These are phyloP conservation scores for Chymomyza fuscimana DNA, from an alignment of 2,888 invertebrate genomes.

Conservation along the genomic window DNA sequence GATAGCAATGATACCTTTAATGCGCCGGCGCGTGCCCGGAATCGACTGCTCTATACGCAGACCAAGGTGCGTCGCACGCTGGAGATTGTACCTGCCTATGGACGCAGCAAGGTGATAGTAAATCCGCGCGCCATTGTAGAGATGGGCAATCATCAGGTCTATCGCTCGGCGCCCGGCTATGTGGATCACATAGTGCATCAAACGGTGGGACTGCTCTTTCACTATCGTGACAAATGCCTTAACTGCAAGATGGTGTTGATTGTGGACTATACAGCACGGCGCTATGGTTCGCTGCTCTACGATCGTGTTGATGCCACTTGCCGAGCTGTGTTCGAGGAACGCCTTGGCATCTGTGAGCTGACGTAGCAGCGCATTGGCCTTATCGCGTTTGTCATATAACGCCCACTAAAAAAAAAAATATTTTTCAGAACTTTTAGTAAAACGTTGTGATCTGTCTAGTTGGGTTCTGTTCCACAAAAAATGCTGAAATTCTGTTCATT, in stretches of 20 bases:
- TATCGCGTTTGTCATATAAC: constrained; percentile 43
- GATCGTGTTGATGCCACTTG: constrained; percentile 76
- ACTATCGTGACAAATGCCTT: constrained; percentile 77
- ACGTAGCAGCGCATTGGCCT: constrained; percentile 45
- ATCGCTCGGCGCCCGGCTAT: constrained; percentile 66
- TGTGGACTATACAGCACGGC: constrained; percentile 75
- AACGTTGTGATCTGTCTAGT: constrained; percentile 31
- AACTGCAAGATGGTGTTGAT: constrained; percentile 69
- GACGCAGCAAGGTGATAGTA: constrained; percentile 92
- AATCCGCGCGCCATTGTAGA: constrained; percentile 90
- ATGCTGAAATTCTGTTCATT: constrained; percentile 78
- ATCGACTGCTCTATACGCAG: constrained; percentile 78
- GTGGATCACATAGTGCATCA: constrained; percentile 71
- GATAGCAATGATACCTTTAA: constrained; percentile 79
- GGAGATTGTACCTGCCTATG: constrained; percentile 83
- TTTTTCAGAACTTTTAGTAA: constrained; percentile 20
- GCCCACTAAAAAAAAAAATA: constrained; percentile 48
- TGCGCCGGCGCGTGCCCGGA: constrained; percentile 66
- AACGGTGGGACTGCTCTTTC: constrained; percentile 76
- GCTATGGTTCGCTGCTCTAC: constrained; percentile 77
- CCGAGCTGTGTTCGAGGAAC: constrained; percentile 65
- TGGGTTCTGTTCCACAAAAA: constrained; percentile 18
- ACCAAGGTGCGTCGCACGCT: constrained; percentile 76
- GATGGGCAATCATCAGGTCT: constrained; percentile 93
- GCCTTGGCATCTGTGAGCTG: constrained; percentile 68